These are phyloP conservation scores for Gymnopithys bicolor DNA, from an alignment of 2,797 vertebrate species.

Conservation along the genomic window DNA sequence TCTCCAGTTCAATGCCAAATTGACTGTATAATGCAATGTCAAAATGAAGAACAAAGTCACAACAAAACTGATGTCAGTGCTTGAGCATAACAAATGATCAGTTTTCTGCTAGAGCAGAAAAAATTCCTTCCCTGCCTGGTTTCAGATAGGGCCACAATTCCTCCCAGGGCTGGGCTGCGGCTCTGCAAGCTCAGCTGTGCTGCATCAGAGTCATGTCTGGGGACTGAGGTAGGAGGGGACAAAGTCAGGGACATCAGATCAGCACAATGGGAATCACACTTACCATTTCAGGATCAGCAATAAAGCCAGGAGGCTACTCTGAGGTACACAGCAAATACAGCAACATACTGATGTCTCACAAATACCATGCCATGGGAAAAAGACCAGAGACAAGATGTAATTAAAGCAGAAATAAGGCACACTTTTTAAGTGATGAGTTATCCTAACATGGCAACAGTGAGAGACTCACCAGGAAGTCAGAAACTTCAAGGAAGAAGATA, in stretches of 20 bases:
- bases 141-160: not conserved
- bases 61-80: conserved; percentile 11
- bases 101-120: not conserved
- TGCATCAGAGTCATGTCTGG: not conserved
- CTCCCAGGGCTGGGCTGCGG: not conserved
- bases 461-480: not conserved
- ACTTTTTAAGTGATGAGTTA: not conserved
- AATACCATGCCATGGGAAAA: not conserved
- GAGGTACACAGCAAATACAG: not conserved
- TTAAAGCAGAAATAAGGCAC: not conserved
- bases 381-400: not conserved
- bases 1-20: conserved; percentile 41
- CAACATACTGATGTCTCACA: not conserved
- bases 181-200: not conserved
- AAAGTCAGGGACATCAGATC: not conserved
- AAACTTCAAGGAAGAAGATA: not conserved
- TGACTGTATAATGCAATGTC: conserved; percentile 34
- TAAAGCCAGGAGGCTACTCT: not conserved
- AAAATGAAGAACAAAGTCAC: conserved; percentile 50
- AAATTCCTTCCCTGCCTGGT: not conserved
- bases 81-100: conserved; percentile 21
- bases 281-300: not conserved
- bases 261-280: not conserved
- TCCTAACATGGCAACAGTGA: not conserved
- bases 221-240: not conserved